Conservation (phyloP, 2,113 vertebrate species). For the Perca flavescens region DNA sequence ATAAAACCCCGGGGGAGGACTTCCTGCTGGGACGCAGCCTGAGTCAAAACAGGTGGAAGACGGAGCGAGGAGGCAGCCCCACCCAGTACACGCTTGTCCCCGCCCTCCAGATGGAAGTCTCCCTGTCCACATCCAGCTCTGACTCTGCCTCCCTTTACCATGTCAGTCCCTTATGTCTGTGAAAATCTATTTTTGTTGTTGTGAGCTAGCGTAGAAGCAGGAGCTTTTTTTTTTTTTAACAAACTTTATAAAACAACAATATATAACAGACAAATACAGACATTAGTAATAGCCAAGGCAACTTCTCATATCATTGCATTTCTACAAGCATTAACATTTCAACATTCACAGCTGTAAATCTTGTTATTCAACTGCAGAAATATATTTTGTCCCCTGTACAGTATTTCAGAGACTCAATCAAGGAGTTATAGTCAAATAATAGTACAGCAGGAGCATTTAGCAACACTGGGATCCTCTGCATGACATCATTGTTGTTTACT, state of each 20-base stretch:
- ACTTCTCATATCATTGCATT: too few relatives aligned
- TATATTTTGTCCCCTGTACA: too few relatives aligned
- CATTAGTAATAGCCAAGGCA: too few relatives aligned
- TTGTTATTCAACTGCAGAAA: too few relatives aligned
- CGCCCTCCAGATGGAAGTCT: constrained; percentile 95
- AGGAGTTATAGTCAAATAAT: too few relatives aligned
- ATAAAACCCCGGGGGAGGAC: constrained; percentile 92
- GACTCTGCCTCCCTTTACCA: constrained; percentile 94
- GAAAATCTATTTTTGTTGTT: neutral
- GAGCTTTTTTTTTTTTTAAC: neutral
- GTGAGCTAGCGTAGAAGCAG: neutral
- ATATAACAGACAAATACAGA: too few relatives aligned
- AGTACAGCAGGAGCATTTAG: neutral
- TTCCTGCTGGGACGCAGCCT: constrained; percentile 93
- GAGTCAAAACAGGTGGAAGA: constrained; percentile 94
- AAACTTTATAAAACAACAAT: too few relatives aligned
- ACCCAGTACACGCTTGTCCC: constrained; percentile 93
- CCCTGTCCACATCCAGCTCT: constrained; percentile 93
- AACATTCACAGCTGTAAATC: too few relatives aligned
- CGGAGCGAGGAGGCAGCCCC: constrained; percentile 92
- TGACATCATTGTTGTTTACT: constrained; percentile 39
- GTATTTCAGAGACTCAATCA: too few relatives aligned
- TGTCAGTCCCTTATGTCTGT: constrained; percentile 83
- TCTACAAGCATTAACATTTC: too few relatives aligned
- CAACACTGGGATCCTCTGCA: neutral